phyloP scores from a whole-genome alignment of 2,113 vertebrate genomes.

The Harpagus bidentatus region DNA sequence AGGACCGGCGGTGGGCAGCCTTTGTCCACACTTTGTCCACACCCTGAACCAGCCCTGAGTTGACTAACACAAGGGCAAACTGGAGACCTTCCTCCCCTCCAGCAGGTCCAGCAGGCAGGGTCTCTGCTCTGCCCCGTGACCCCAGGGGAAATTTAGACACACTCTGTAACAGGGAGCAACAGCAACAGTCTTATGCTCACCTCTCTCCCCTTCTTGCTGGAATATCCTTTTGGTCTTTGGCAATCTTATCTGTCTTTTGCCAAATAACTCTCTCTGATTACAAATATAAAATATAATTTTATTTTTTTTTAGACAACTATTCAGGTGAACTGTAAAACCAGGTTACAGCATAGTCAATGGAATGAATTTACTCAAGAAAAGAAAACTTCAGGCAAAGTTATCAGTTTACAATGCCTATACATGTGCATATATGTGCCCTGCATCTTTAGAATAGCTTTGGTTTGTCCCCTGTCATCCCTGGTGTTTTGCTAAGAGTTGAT shows the following conservation, averaged over 20 bases:
- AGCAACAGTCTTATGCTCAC: background rate
- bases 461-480: background rate
- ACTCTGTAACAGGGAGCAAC: background rate
- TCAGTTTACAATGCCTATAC: background rate
- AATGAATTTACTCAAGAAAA: background rate
- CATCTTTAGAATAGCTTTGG: background rate
- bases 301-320: background rate
- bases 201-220: background rate
- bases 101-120: fast-evolving
- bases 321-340: background rate
- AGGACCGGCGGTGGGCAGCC: fast-evolving
- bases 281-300: background rate
- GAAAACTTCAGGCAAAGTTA: background rate
- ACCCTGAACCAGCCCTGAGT: background rate
- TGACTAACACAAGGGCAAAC: background rate
- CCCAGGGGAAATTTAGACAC: background rate
- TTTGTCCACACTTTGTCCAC: background rate
- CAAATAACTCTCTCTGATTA: background rate
- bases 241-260: background rate
- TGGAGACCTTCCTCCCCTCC: background rate
- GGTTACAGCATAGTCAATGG: background rate
- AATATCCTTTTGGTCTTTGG: background rate
- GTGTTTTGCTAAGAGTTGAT: background rate
- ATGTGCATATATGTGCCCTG: fast-evolving
- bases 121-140: background rate